Percentiles rank a stretch among this genome's conserved stretches.
Evolutionary conservation across 2,797 vertebrate genomes (phyloP).

Genomic region (Aulostomus chinensis): DNA sequence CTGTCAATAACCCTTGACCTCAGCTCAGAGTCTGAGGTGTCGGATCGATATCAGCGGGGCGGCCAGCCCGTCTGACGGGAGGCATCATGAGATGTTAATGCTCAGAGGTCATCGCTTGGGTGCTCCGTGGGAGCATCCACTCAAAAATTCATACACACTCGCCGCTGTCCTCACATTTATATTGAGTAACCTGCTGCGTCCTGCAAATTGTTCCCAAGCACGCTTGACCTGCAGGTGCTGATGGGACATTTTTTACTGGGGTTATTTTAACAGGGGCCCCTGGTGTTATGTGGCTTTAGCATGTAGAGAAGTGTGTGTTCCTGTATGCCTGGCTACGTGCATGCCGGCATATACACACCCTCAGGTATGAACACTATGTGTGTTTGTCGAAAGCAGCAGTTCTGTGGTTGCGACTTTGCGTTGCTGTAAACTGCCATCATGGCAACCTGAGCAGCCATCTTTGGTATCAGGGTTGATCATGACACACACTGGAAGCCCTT

Average conservation of each 20-base stretch:
- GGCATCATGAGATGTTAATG: slow-evolving; percentile 20
- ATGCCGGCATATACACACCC: background rate
- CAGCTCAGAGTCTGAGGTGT: slow-evolving; percentile 64
- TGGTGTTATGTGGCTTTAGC: slow-evolving; percentile 31
- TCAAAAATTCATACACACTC: background rate
- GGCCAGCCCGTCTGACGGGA: slow-evolving; percentile 43
- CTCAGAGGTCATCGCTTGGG: background rate
- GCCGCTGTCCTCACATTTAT: background rate
- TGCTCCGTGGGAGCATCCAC: background rate
- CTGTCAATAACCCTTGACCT: slow-evolving; percentile 73
- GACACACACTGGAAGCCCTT: slow-evolving; percentile 41
- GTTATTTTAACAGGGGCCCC: slow-evolving; percentile 49
- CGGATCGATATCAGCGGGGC: slow-evolving; percentile 62
- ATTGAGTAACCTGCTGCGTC: background rate
- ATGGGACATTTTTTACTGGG: slow-evolving; percentile 29
- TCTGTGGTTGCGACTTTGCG: slow-evolving; percentile 9
- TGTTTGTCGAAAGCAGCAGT: slow-evolving; percentile 10
- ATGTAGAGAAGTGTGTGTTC: slow-evolving; percentile 4
- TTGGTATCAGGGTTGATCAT: slow-evolving; percentile 42
- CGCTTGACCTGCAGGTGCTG: slow-evolving; percentile 30
- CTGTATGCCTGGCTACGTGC: slow-evolving; percentile 1
- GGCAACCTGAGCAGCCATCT: slow-evolving; percentile 40
- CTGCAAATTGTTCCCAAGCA: background rate
- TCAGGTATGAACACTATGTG: slow-evolving; percentile 9
- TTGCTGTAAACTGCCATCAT: slow-evolving; percentile 42